Evolutionary conservation across 2,113 vertebrate genomes (phyloP).

Genomic region (Alces alces): DNA sequence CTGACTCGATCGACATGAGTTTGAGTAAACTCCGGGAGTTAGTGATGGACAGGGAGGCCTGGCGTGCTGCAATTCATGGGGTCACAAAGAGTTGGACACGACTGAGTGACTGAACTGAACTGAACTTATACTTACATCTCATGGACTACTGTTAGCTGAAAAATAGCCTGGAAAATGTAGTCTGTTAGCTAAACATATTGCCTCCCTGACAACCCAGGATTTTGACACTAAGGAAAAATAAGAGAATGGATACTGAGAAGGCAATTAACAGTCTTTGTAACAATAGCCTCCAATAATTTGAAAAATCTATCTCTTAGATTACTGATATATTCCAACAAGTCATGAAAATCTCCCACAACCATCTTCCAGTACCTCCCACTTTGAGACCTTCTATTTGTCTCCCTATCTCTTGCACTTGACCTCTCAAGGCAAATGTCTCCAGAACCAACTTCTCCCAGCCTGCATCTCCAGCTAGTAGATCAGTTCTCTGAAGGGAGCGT

Average conservation of each 20-base stretch:
- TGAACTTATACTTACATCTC: background rate
- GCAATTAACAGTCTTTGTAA: background rate
- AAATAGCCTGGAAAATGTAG: background rate
- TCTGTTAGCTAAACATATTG: background rate
- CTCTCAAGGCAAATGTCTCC: background rate
- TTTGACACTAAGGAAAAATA: background rate
- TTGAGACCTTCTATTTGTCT: background rate
- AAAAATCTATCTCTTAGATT: background rate
- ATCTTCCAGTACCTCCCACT: background rate
- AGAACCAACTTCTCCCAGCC: background rate
- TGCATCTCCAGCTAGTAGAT: background rate
- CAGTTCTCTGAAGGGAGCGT: accelerated
- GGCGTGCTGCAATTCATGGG: too few relatives aligned
- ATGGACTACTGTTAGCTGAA: background rate
- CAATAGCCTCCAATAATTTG: background rate
- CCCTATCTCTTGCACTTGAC: background rate
- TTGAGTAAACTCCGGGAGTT: too few relatives aligned
- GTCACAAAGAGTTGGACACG: too few relatives aligned
- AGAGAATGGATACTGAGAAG: background rate
- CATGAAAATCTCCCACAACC: background rate
- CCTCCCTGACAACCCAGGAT: background rate
- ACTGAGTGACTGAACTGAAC: too few relatives aligned
- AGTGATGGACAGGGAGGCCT: too few relatives aligned
- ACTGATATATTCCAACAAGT: background rate
- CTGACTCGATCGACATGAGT: too few relatives aligned